A percentile compares a stretch with the other conserved stretches of the same genome.
phyloP scores from a whole-genome alignment of 2,888 invertebrate species.

The Andricus quercusramuli region DNA sequence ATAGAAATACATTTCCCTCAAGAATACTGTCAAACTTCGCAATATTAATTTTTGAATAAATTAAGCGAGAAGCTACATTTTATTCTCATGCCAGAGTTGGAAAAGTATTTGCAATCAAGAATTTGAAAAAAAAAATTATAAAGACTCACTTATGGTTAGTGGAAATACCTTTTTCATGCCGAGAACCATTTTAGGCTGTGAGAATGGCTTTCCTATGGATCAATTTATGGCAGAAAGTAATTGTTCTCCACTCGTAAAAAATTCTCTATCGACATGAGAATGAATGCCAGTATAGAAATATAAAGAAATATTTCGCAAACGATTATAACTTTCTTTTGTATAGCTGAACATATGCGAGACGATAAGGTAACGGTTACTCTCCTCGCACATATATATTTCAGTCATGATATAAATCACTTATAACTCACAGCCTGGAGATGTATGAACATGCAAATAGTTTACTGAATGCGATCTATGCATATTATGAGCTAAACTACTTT shows the following conservation, averaged over 20 bases:
- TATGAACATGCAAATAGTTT: background rate
- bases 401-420: constrained; percentile 24
- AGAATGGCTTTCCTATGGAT: constrained; percentile 5
- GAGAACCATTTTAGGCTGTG: background rate
- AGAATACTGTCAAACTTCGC: background rate
- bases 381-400: background rate
- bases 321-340: constrained; percentile 28
- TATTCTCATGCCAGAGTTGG: background rate
- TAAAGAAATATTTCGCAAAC: background rate
- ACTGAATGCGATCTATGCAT: background rate
- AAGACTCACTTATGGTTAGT: background rate
- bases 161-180: background rate
- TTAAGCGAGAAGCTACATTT: background rate
- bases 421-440: constrained; percentile 3
- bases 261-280: constrained; percentile 2
- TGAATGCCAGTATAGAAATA: background rate
- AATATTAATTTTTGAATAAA: background rate
- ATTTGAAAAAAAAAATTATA: background rate
- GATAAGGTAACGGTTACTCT: constrained; percentile 7
- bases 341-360: background rate
- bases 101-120: background rate
- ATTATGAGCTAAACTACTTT: background rate
- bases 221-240: background rate
- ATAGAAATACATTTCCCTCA: too few relatives aligned
- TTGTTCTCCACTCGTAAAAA: background rate